Evolutionary conservation across 2,113 vertebrate species (phyloP).

Genomic region (Anseranas semipalmata): DNA sequence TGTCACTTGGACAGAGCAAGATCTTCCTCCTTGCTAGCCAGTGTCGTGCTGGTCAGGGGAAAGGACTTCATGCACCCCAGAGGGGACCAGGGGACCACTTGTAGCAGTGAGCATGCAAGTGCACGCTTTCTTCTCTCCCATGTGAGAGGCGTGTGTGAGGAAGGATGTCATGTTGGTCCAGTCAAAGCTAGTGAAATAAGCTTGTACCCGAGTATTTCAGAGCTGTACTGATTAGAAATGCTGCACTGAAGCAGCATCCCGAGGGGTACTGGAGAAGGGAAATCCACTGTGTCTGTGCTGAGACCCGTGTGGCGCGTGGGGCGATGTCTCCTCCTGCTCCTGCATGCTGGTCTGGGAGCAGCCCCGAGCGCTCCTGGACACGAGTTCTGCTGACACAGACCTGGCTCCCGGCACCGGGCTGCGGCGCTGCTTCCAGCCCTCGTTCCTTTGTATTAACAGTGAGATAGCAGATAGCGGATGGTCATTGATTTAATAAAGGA

Average conservation of each 20-base stretch:
- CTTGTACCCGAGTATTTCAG: background rate
- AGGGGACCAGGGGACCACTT: background rate
- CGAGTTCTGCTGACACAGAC: background rate
- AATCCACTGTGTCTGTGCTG: rapidly evolving
- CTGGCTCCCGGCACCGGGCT: background rate
- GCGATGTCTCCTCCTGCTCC: background rate
- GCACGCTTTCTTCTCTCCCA: background rate
- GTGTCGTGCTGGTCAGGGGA: rapidly evolving
- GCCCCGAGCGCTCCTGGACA: background rate
- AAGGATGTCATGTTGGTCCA: background rate
- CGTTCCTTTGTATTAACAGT: background rate
- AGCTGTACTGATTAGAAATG: background rate
- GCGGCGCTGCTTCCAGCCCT: background rate
- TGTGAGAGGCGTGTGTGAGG: background rate
- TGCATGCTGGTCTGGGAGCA: background rate
- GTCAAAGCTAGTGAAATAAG: background rate
- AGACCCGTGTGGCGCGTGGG: background rate
- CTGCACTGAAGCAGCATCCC: background rate
- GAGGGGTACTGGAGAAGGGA: background rate
- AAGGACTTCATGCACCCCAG: background rate
- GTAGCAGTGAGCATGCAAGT: background rate
- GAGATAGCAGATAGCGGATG: conserved; percentile 8
- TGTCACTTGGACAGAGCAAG: background rate
- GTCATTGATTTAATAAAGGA: conserved; percentile 28
- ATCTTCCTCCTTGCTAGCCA: background rate